Evolutionary conservation across 35 echinoderm and acorn worm genomes (phyloP).

Genomic region (Apostichopus californicus): DNA sequence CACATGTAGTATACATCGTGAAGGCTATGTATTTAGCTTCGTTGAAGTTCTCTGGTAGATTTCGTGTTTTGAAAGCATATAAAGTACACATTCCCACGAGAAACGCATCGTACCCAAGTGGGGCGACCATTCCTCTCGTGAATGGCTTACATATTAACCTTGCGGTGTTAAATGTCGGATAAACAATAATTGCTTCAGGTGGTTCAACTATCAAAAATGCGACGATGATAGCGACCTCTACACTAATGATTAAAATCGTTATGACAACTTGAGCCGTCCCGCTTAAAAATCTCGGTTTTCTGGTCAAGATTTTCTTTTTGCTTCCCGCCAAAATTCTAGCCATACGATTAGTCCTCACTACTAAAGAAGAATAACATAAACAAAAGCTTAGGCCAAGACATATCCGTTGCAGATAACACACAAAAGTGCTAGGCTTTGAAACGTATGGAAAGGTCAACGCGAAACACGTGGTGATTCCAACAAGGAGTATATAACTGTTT

Average conservation of each 20-base stretch:
- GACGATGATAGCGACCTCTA: slow-evolving; percentile 77
- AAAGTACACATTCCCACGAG: slow-evolving; percentile 91
- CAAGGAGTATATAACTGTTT: slow-evolving; percentile 88
- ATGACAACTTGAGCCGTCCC: slow-evolving; percentile 94
- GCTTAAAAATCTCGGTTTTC: slow-evolving; percentile 85
- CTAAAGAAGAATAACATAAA: slow-evolving; percentile 81
- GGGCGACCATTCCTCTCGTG: slow-evolving; percentile 73
- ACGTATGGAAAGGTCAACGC: slow-evolving; percentile 81
- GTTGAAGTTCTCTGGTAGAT: slow-evolving; percentile 98
- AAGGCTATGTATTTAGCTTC: slow-evolving; percentile 99
- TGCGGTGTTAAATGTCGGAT: slow-evolving; percentile 63
- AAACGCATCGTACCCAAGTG: slow-evolving; percentile 86
- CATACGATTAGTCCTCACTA: slow-evolving; percentile 91
- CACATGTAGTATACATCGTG: slow-evolving; percentile 98
- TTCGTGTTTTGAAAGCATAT: slow-evolving; percentile 97
- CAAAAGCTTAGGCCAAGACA: slow-evolving; percentile 89
- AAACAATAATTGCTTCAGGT: slow-evolving; percentile 68
- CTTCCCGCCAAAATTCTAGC: slow-evolving; percentile 92
- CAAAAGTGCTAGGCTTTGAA: slow-evolving; percentile 69
- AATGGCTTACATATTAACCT: slow-evolving; percentile 78
- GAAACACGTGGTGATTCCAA: slow-evolving; percentile 84
- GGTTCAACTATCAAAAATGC: slow-evolving; percentile 76
- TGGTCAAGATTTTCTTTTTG: slow-evolving; percentile 91
- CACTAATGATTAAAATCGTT: slow-evolving; percentile 73
- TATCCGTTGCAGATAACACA: slow-evolving; percentile 88